Evolutionary conservation across 2,113 vertebrate genomes (phyloP).

Genomic region (Podarcis raffonei): DNA sequence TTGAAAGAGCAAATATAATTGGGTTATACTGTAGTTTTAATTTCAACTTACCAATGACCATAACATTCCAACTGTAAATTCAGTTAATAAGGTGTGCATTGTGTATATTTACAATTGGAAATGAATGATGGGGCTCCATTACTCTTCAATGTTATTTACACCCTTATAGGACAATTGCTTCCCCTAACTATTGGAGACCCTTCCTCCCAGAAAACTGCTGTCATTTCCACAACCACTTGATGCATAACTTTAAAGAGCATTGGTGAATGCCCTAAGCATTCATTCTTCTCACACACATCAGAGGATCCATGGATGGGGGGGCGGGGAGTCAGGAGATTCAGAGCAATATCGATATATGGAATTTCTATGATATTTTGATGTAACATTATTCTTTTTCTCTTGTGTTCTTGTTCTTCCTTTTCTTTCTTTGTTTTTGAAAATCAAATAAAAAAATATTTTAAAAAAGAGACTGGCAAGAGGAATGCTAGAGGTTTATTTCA

Average conservation of each 20-base stretch:
- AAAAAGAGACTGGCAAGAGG: no score
- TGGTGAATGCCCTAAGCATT: background rate
- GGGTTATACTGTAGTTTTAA: background rate
- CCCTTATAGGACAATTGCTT: background rate
- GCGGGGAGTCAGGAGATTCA: no score
- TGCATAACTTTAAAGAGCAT: background rate
- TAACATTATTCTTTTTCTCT: no score
- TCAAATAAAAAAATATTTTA: no score
- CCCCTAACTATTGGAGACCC: background rate
- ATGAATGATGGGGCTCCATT: background rate
- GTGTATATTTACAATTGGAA: constrained; percentile 5
- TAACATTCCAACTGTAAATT: background rate
- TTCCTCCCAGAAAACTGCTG: background rate
- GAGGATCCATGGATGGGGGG: no score
- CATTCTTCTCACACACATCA: background rate
- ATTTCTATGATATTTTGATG: no score
- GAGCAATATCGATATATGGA: no score
- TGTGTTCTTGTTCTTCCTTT: no score
- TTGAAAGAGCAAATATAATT: background rate
- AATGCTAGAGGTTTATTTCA: no score
- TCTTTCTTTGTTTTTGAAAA: no score
- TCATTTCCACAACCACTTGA: background rate
- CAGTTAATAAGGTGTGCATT: background rate
- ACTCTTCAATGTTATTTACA: background rate
- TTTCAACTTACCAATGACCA: background rate